A percentile compares a stretch with the other conserved stretches of the same genome.
These are phyloP conservation scores for Strix uralensis DNA, from an alignment of 2,113 vertebrate species.

Conservation along the genomic window DNA sequence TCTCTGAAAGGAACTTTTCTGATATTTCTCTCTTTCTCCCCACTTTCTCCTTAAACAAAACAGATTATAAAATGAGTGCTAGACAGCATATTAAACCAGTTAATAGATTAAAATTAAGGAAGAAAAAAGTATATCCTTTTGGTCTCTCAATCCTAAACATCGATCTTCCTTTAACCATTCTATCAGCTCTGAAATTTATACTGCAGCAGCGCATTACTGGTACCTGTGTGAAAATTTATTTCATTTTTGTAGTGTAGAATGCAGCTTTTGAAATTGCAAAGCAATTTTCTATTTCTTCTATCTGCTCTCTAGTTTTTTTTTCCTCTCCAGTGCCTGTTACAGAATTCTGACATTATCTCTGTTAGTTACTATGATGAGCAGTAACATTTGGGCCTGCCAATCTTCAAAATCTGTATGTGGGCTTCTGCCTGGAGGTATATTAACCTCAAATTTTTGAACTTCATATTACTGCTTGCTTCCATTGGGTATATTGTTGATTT, in stretches of 20 bases:
- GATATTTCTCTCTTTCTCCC: not conserved
- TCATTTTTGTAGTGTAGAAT: not conserved
- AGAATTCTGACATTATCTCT: not conserved
- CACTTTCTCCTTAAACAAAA: not conserved
- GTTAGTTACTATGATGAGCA: not conserved
- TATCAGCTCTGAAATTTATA: not conserved
- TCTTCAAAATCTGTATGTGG: not conserved
- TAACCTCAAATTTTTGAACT: conserved; percentile 8
- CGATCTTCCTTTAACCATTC: not conserved
- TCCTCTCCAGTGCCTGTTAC: not conserved
- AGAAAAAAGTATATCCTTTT: not conserved
- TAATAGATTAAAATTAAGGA: not conserved
- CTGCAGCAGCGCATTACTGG: not conserved
- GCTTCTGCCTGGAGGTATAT: not conserved
- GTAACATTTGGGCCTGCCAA: not conserved
- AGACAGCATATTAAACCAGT: not conserved
- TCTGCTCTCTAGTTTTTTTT: not conserved
- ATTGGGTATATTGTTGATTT: not conserved
- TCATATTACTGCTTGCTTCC: not conserved
- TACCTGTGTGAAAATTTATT: not conserved
- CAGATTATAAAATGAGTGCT: not conserved
- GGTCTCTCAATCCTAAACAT: not conserved
- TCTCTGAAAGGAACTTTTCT: not conserved
- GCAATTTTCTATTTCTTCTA: not conserved
- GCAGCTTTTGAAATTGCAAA: not conserved